Base-by-base conservation (phyloP, 2,888 invertebrate species). In the Stegophylla sp. region DNA sequence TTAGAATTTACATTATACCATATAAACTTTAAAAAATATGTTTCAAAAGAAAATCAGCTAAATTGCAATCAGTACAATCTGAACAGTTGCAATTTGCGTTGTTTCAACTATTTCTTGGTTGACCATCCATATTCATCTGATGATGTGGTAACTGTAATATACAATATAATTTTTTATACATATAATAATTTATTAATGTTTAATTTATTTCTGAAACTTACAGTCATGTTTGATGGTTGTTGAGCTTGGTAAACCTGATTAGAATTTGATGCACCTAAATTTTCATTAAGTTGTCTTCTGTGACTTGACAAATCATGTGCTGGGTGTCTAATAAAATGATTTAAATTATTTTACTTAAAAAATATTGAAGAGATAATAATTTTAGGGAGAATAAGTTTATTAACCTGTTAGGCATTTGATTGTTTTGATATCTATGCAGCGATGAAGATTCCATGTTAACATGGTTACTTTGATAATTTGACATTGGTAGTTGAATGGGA, bases 91-190 rank as follows among this genome's bases (percentile, higher is more conserved):
- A 53, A 51, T 51, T 34, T 0, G n/a, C 61, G 23, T 61, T 34
- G 41, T 79, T 71, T 79, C 79, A 79, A 79, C 79, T 79, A 63
- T 71, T 61, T 13, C 71, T 79, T 71, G 69, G 71, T 48, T 71
- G 79, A 13, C 77, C 69, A 69, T 77, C 77, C 59, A 69, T 75
- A 9, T 53, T 53, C 64, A 53, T 59, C 12, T 77, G 77, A 77
- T 77, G 77, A 51, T 41, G 79, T 34, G 79, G 71, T 7, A 79
- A n/a, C 79, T 79, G 26, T 3, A 1, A 13, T 45, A n/a, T 23
- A 1, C 13, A 77, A 13, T n/a, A n/a, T n/a, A n/a, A 15, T 63
- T 34, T 61, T 20, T 51, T n/a, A 48, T 45, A 59, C 23, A 53
- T 9, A 23, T n/a, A 41, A 20, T 13, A 63, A 75, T 28, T 12